phyloP scores from a whole-genome alignment of 2,888 invertebrate genomes.

The Branchellion lobata region DNA sequence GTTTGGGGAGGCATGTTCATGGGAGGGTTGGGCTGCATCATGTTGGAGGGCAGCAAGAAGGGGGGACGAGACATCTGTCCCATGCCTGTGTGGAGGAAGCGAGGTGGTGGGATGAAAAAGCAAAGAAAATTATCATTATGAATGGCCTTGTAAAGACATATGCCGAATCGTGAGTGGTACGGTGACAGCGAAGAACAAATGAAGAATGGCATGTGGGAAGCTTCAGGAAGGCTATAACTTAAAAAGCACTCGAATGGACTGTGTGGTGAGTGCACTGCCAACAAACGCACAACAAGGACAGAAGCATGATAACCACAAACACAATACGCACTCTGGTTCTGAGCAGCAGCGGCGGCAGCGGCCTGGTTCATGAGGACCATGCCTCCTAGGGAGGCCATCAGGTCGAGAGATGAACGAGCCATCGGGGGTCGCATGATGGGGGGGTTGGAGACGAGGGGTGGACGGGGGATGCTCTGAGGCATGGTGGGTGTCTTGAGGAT shows the following conservation, averaged over 20 bases:
- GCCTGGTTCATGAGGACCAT: slow-evolving; percentile 38
- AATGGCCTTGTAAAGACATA: too few species aligned
- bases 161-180: too few species aligned
- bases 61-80: slow-evolving; percentile 26
- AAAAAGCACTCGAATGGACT: too few species aligned
- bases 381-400: slow-evolving; percentile 22
- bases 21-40: slow-evolving; percentile 12
- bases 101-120: too few species aligned
- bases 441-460: slow-evolving; percentile 55
- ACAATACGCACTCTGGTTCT: slow-evolving; percentile 7
- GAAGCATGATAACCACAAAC: too few species aligned
- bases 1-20: slow-evolving; percentile 4
- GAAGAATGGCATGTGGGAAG: too few species aligned
- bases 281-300: too few species aligned
- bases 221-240: too few species aligned
- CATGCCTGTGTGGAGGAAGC: slow-evolving; percentile 4
- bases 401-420: slow-evolving; percentile 31
- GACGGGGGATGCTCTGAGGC: slow-evolving; percentile 22
- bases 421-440: slow-evolving; percentile 58
- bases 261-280: too few species aligned
- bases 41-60: slow-evolving; percentile 1
- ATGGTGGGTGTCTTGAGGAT: not conserved
- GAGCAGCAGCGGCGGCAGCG: slow-evolving; percentile 21
- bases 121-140: too few species aligned
- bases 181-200: too few species aligned